Conservation (phyloP, 2,888 invertebrate genomes). For the Ophraella communa region DNA sequence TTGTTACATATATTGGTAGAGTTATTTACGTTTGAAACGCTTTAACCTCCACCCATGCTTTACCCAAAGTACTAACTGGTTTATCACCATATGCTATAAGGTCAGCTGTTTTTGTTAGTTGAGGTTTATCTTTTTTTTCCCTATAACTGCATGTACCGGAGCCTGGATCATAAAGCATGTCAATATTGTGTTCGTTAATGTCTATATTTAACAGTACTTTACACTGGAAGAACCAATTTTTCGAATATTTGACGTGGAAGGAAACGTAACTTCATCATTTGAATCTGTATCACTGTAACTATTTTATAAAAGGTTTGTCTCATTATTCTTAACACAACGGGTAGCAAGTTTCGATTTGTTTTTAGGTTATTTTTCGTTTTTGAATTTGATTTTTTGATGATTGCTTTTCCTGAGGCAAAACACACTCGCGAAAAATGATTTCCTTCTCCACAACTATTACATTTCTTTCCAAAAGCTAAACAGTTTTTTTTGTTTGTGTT, state of each 20-base stretch:
- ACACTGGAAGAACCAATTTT: neutral
- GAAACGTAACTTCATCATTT: neutral
- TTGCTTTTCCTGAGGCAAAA: no score
- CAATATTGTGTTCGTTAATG: neutral
- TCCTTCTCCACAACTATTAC: no score
- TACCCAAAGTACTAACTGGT: neutral
- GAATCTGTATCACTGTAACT: neutral
- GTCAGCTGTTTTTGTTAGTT: neutral
- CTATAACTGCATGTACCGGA: neutral
- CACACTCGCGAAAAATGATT: no score
- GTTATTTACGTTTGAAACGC: neutral
- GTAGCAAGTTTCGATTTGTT: no score
- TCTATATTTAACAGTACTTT: no score
- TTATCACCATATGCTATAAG: neutral
- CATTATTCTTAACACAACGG: no score
- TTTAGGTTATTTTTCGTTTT: no score
- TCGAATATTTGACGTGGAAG: neutral
- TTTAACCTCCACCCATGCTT: neutral
- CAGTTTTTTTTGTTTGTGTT: no score
- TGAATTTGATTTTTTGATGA: no score
- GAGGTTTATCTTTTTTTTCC: neutral
- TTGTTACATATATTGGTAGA: constrained; percentile 9
- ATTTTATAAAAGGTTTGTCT: no score
- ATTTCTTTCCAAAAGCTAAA: no score
- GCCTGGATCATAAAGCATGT: neutral